Conservation (phyloP, 2,888 invertebrate species). For the Auanema sp. region DNA sequence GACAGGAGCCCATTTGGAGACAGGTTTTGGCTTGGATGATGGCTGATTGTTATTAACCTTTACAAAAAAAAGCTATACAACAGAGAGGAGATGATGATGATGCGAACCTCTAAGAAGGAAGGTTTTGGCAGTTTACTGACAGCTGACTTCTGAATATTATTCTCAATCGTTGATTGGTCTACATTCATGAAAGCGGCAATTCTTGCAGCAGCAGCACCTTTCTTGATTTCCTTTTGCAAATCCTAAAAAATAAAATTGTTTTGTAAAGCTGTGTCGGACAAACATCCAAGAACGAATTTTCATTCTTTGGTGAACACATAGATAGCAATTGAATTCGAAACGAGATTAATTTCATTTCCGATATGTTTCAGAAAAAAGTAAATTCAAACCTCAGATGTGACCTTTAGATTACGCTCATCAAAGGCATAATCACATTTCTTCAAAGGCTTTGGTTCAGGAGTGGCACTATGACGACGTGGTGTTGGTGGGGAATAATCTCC, state of each 20-base stretch:
- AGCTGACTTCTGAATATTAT: background rate
- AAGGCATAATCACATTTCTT: slow-evolving; percentile 41
- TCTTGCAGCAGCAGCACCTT: slow-evolving; percentile 37
- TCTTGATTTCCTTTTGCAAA: slow-evolving; percentile 35
- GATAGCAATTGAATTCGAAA: no score
- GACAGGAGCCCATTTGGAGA: slow-evolving; percentile 43
- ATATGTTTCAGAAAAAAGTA: background rate
- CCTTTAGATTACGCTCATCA: slow-evolving; percentile 41
- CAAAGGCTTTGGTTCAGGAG: slow-evolving; percentile 4
- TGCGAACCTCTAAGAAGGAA: no score
- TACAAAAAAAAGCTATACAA: background rate
- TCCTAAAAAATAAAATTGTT: slow-evolving; percentile 4
- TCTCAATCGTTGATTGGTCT: background rate
- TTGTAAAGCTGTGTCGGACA: background rate
- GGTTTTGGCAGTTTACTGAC: background rate
- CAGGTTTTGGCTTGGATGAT: slow-evolving; percentile 31
- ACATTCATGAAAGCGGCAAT: slow-evolving; percentile 23
- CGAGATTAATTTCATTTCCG: background rate
- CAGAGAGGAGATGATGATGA: no score
- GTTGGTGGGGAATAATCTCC: slow-evolving; percentile 34
- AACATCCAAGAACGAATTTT: background rate
- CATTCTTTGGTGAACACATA: background rate
- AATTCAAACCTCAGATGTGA: slow-evolving; percentile 26
- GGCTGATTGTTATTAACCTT: slow-evolving; percentile 37
- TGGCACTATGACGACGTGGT: background rate